Conservation (phyloP, 92 coral and sea anemone species). For the Parazoanthus swiftii region DNA sequence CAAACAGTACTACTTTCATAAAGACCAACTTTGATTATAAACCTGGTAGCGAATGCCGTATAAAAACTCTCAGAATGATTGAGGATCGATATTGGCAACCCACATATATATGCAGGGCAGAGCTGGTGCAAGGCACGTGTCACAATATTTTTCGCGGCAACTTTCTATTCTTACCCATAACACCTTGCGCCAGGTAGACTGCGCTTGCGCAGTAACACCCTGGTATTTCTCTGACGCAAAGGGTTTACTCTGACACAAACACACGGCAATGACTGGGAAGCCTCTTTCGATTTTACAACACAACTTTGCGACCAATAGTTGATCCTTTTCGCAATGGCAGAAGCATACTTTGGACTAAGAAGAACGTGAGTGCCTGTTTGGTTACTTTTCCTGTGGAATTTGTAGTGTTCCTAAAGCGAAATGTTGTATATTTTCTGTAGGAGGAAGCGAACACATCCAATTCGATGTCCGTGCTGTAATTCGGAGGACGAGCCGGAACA, state of each 20-base stretch:
- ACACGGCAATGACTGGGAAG: conserved; percentile 65
- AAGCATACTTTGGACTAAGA: conserved; percentile 74
- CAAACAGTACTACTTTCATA: too few relatives aligned
- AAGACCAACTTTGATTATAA: too few relatives aligned
- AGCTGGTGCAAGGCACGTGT: neutral
- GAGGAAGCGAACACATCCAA: conserved; percentile 95
- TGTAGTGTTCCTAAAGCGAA: conserved; percentile 9
- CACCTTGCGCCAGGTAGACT: conserved; percentile 42
- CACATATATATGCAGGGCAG: too few relatives aligned
- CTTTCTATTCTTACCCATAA: conserved; percentile 72
- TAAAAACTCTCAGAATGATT: too few relatives aligned
- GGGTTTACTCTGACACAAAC: conserved; percentile 99
- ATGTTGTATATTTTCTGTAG: conserved; percentile 58
- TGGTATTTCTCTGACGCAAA: conserved; percentile 97
- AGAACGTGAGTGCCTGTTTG: conserved; percentile 63
- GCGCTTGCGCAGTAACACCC: conserved; percentile 63
- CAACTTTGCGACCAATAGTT: conserved; percentile 43
- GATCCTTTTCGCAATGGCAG: conserved; percentile 68
- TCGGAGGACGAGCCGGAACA: conserved; percentile 83
- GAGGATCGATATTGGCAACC: too few relatives aligned
- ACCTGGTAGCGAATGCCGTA: too few relatives aligned
- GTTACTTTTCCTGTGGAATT: conserved; percentile 11
- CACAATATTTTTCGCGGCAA: conserved; percentile 70
- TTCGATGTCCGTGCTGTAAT: conserved; percentile 96
- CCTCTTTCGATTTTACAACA: conserved; percentile 75